phyloP scores from a whole-genome alignment of 2,113 vertebrate genomes.

The Felis catus region DNA sequence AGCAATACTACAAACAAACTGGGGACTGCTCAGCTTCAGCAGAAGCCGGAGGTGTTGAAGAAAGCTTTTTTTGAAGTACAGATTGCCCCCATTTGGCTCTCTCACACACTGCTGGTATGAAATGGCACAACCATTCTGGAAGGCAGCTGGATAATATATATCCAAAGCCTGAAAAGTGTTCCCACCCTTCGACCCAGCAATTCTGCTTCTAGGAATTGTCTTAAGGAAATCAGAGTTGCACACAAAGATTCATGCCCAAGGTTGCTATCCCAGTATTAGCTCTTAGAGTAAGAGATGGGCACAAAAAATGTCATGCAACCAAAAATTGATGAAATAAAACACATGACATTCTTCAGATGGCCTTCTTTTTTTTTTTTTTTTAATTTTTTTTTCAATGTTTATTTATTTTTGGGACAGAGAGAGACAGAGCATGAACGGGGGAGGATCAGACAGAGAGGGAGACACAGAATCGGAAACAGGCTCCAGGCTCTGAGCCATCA shows the following conservation, averaged over 20 bases:
- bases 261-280: neutral
- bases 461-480: no score
- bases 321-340: conserved; percentile 35
- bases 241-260: neutral
- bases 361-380: neutral
- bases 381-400: no score
- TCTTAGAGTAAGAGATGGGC: neutral
- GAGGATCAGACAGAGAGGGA: no score
- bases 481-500: no score
- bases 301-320: neutral
- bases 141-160: neutral
- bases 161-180: conserved; percentile 40
- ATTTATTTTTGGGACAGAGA: no score
- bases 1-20: neutral
- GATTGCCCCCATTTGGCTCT: neutral
- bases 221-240: neutral
- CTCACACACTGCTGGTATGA: neutral
- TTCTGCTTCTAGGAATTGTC: conserved; percentile 20
- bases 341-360: neutral
- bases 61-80: conserved; percentile 7
- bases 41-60: neutral
- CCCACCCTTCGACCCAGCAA: neutral
- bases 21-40: neutral
- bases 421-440: no score
- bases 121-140: neutral